Percentiles rank a stretch among this genome's conserved stretches.
These are phyloP conservation scores for Montifringilla adamsi DNA, from an alignment of 2,113 vertebrate species.

Conservation along the genomic window DNA sequence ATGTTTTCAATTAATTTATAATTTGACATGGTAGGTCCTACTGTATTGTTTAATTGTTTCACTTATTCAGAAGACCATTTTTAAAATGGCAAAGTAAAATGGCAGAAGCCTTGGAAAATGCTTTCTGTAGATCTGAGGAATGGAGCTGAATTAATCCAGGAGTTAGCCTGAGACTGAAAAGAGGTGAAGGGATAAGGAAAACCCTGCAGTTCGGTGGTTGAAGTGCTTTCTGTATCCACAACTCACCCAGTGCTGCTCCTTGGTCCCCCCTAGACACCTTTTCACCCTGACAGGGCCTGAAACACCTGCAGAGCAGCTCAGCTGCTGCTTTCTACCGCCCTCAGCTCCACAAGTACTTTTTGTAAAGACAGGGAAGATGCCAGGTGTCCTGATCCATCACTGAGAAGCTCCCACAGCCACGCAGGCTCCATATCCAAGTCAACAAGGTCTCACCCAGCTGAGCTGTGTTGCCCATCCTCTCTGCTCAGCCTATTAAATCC, in stretches of 20 bases:
- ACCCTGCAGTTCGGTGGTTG: neutral
- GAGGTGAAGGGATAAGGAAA: neutral
- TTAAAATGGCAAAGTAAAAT: neutral
- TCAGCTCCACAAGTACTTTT: neutral
- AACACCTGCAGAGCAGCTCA: neutral
- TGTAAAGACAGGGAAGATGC: neutral
- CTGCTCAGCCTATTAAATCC: neutral
- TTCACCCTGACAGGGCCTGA: neutral
- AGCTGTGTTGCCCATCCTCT: neutral
- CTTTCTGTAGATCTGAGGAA: neutral
- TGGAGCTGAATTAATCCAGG: neutral
- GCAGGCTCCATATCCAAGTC: neutral
- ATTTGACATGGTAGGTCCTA: neutral
- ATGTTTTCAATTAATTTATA: neutral
- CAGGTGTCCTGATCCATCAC: neutral
- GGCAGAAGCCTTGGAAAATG: neutral
- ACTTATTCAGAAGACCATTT: neutral
- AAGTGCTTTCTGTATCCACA: neutral
- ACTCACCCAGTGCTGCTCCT: fast-evolving
- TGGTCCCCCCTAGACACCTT: neutral
- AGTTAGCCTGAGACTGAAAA: neutral
- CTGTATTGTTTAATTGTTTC: neutral
- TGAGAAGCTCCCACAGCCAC: neutral
- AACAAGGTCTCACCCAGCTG: neutral
- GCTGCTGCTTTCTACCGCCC: neutral